A percentile compares a stretch with the other conserved stretches of the same genome.
phyloP scores from a whole-genome alignment of 2,113 vertebrate genomes.

The Myotis yumanensis region DNA sequence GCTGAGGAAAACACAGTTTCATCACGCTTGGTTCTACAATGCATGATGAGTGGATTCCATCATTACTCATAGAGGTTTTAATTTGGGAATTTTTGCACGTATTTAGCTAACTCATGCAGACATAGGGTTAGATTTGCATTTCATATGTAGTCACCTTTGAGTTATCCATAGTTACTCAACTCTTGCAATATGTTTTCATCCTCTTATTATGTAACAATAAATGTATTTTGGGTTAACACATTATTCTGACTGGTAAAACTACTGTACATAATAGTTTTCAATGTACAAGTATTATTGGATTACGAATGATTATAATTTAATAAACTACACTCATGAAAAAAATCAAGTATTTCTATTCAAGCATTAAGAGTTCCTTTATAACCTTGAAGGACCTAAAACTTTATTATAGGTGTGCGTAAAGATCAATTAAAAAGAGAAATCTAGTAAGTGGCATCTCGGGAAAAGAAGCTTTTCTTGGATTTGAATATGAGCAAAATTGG shows the following conservation, averaged over 20 bases:
- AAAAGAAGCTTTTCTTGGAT: background rate
- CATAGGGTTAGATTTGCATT: background rate
- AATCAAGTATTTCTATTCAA: background rate
- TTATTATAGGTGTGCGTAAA: background rate
- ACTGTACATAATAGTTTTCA: background rate
- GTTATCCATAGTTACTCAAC: constrained; percentile 14
- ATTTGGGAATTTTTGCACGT: background rate
- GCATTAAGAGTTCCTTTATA: background rate
- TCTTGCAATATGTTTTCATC: background rate
- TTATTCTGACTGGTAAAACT: background rate
- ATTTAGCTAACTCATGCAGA: background rate
- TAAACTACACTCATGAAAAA: background rate
- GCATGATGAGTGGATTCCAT: background rate
- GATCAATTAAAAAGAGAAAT: constrained; percentile 26
- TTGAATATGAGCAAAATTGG: background rate
- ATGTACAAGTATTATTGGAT: background rate
- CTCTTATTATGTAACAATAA: background rate
- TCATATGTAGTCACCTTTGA: background rate
- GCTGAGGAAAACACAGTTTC: background rate
- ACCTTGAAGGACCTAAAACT: background rate
- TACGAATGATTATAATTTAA: constrained; percentile 7
- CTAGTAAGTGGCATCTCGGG: background rate
- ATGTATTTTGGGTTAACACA: background rate
- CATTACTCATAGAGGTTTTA: background rate
- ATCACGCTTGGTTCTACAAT: background rate